Evolutionary conservation across 2,797 vertebrate genomes (phyloP).

Genomic region (Darevskia nairensis): DNA sequence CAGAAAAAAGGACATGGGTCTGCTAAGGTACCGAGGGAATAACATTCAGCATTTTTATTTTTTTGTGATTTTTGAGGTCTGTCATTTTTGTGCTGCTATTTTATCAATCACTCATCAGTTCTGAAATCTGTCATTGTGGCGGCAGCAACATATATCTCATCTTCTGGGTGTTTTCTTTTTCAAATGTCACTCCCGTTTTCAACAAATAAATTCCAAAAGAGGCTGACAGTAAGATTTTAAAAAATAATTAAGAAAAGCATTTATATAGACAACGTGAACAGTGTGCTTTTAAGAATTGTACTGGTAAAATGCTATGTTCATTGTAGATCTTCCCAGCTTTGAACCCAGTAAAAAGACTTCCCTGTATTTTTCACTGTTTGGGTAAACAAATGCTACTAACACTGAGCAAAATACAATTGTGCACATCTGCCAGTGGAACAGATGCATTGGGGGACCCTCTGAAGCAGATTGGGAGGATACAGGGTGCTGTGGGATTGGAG

Average conservation of each 20-base stretch:
- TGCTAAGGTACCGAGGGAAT: conserved; percentile 29
- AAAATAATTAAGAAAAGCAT: not conserved
- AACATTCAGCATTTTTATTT: conserved; percentile 33
- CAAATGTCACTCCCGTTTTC: conserved; percentile 39
- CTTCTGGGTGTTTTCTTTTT: conserved; percentile 24
- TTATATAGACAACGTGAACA: conserved; percentile 1
- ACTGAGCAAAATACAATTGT: too few relatives aligned
- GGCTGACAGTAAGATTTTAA: conserved; percentile 2
- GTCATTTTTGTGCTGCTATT: conserved; percentile 33
- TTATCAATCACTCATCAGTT: conserved; percentile 33
- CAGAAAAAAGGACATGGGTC: conserved; percentile 6
- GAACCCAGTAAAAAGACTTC: not conserved
- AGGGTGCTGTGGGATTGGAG: too few relatives aligned
- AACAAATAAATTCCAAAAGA: conserved; percentile 28
- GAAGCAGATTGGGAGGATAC: too few relatives aligned
- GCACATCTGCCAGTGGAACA: too few relatives aligned
- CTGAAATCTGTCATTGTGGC: conserved; percentile 27
- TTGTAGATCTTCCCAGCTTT: not conserved
- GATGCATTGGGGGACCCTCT: too few relatives aligned
- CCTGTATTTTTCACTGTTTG: not conserved
- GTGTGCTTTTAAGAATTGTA: not conserved
- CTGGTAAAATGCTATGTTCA: not conserved
- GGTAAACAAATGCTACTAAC: too few relatives aligned
- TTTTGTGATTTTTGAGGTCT: conserved; percentile 35
- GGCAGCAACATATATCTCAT: conserved; percentile 24